phyloP scores from a whole-genome alignment of 2,888 invertebrate species.

The Rhaphigaster nebulosa region DNA sequence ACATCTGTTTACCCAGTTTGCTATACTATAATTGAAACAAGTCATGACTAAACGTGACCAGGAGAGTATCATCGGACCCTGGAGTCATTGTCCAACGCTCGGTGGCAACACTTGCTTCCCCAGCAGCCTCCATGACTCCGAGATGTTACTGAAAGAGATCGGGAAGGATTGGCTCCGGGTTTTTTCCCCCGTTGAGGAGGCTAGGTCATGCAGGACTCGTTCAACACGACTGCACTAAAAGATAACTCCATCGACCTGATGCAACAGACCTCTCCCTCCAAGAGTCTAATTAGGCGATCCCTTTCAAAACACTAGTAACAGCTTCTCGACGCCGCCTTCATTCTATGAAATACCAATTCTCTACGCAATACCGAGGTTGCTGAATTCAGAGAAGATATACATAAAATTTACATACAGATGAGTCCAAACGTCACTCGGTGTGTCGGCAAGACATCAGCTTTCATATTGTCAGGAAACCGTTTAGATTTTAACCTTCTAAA shows the following conservation, averaged over 20 bases:
- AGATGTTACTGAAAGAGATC: neutral
- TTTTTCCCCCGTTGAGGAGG: neutral
- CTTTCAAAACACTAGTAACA: neutral
- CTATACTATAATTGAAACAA: conserved; percentile 40
- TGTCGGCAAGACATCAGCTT: neutral
- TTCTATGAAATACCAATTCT: neutral
- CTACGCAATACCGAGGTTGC: neutral
- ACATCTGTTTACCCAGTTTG: conserved; percentile 19
- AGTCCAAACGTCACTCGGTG: neutral
- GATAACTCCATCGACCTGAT: conserved; percentile 46
- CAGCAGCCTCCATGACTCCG: conserved; percentile 13
- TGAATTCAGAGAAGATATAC: conserved; percentile 11
- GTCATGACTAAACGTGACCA: conserved; percentile 42
- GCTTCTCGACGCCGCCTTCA: conserved; percentile 6
- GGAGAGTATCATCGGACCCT: conserved; percentile 4
- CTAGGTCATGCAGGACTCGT: conserved; percentile 41
- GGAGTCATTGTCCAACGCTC: conserved; percentile 17
- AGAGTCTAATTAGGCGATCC: conserved; percentile 15
- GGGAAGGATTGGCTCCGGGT: neutral
- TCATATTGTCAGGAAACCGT: conserved; percentile 7
- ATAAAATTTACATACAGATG: conserved; percentile 37
- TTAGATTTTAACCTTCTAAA: neutral
- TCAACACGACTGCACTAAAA: conserved; percentile 45
- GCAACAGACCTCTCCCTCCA: conserved; percentile 21
- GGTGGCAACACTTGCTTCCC: conserved; percentile 17